Evolutionary conservation across 2,888 invertebrate species (phyloP).

Genomic region (Polymixis lichenea): DNA sequence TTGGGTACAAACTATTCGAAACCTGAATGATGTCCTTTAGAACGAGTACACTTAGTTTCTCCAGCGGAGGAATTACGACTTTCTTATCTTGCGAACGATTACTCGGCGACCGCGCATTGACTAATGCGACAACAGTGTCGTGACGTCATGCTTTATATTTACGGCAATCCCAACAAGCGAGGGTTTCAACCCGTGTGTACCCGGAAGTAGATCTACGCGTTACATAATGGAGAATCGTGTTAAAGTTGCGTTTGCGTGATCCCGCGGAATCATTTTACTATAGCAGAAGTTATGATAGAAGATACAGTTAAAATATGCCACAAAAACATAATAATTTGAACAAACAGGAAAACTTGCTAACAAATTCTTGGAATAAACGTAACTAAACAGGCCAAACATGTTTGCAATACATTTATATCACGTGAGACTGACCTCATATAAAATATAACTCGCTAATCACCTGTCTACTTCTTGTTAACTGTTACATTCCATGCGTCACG

Average conservation of each 20-base stretch:
- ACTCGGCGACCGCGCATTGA: background rate
- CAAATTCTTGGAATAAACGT: background rate
- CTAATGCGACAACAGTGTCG: too few relatives aligned
- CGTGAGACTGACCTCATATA: constrained; percentile 3
- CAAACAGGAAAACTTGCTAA: constrained; percentile 53
- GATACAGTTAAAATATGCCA: background rate
- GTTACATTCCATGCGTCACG: constrained; percentile 33
- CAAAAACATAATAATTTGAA: constrained; percentile 15
- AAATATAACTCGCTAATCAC: background rate
- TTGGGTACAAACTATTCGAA: too few relatives aligned
- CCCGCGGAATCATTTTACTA: background rate
- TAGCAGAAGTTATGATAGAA: background rate
- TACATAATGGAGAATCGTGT: background rate
- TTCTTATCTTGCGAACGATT: background rate
- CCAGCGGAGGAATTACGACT: background rate
- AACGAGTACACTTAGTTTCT: too few relatives aligned
- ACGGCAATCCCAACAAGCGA: background rate
- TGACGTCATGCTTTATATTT: background rate
- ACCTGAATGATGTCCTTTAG: background rate
- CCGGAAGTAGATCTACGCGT: background rate
- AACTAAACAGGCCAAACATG: background rate
- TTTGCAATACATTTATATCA: constrained; percentile 9
- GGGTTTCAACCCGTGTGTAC: background rate
- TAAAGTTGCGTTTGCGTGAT: background rate
- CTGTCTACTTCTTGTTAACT: constrained; percentile 57